Evolutionary conservation across 2,888 invertebrate genomes (phyloP).

Genomic region (Volucella bombylans): DNA sequence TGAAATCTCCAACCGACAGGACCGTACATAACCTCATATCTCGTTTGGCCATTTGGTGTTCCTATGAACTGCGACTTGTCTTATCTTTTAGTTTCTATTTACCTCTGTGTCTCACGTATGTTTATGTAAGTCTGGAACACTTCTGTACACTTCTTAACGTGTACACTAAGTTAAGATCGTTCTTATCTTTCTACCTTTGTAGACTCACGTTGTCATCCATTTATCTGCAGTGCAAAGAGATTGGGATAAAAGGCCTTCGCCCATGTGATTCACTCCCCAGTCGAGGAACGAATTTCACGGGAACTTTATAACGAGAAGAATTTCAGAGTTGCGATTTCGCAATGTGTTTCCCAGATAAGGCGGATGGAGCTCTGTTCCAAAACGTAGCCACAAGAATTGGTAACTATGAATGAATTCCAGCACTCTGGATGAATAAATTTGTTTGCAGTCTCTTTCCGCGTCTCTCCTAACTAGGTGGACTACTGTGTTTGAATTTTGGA

Average conservation of each 20-base stretch:
- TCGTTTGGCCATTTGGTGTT: too few species aligned
- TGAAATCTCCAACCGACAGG: too few species aligned
- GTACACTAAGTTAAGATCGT: conserved; percentile 25
- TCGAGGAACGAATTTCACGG: conserved; percentile 27
- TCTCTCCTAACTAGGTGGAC: conserved; percentile 75
- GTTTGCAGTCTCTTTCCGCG: conserved; percentile 36
- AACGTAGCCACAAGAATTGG: conserved; percentile 60
- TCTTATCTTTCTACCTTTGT: conserved; percentile 75
- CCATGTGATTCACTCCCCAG: conserved; percentile 39
- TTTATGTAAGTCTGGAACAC: conserved; percentile 20
- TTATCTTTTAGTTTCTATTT: conserved; percentile 17
- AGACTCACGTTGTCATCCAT: conserved; percentile 77
- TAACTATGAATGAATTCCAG: conserved; percentile 33
- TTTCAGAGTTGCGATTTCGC: conserved; percentile 8
- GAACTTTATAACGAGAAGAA: conserved; percentile 8
- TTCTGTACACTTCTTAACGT: conserved; percentile 1
- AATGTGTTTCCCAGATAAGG: conserved; percentile 54
- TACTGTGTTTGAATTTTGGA: conserved; percentile 80
- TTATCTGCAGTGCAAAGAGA: conserved; percentile 39
- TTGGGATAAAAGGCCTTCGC: conserved; percentile 53
- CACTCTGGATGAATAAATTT: conserved; percentile 40
- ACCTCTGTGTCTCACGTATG: conserved; percentile 49
- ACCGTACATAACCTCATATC: too few species aligned
- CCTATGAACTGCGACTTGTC: too few species aligned
- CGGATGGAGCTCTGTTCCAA: conserved; percentile 55